Base-by-base conservation (phyloP, 2,888 invertebrate species). In the Dolichomitus sp. region DNA sequence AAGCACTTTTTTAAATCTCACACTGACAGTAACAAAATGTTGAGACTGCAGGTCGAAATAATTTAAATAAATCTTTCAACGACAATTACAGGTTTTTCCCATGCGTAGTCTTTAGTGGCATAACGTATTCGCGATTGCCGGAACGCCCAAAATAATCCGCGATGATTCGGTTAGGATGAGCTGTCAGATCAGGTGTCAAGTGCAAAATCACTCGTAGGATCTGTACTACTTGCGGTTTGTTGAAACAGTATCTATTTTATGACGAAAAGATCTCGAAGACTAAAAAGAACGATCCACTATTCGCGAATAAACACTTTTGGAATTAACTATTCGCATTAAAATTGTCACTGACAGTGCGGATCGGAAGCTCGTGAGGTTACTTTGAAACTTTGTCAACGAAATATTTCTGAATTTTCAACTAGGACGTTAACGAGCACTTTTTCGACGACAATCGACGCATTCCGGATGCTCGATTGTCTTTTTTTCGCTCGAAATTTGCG, bases 31-130 rank as follows among this genome's bases (percentile, higher is more conserved):
- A 42, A 23, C 0, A 7, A 27, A 45, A 65, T 7, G n/a, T 19
- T 59, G 0, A 5, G n/a, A 17, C 11, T 63, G 12, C 17, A 63
- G 17, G 2, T 40, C 0, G 17, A 5, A 59, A 61, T 11, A 17
- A 40, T 23, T 63, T 19, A 17, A 14, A 23, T 57, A 27, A 23
- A 23, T n/a, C 40, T 70, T 57, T 40, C 19, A 72, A 12, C 4
- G 14, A 23, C 61, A 14, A 27, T 73, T 61, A 73, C 45, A 37
- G 37, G 19, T 61, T 50, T 50, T 61, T 37, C n/a, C 19, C 12
- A 14, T 50, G 42, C 61, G 30, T 68, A 61, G 59, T 76, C 52
- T 72, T 72, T 54, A 37, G 40, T 66, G 78, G 73, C 83, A 83
- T 76, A 68, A 72, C 83, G 72, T 63, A 23, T 42, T 61, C 57